Evolutionary conservation across 2,797 vertebrate species (phyloP), one percentile per base, ranked within the genome.

Genomic region (Periparus ater): DNA sequence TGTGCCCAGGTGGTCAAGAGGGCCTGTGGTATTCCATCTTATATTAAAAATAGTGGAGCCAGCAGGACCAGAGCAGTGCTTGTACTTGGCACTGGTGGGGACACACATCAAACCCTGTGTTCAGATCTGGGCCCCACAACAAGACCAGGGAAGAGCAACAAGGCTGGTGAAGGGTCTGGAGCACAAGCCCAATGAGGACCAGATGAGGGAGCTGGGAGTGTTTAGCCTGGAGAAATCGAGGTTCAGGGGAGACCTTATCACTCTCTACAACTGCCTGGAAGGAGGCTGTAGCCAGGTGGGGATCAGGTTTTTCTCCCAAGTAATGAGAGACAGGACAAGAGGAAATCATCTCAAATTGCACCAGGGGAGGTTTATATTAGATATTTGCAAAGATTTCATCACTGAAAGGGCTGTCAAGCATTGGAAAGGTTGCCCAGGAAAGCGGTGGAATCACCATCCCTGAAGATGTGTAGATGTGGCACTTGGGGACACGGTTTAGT

Each of bases 391-490:
- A 72, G 23, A 30, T 13, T 51, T 82, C 12, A 67, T 57, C 23
- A 67, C 9, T 9, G 7, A 54, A 63, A 58, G 4, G 4, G 6
- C 58, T 63, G 4, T 66, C 42, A 51, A 45, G 11, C 20, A 27
- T 3, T 74, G 61, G 22, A 66, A 19, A 74, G 16, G 34, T 6
- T 88, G 27, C 13, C 30, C 34, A 61, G 29, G 29, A 15, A 63
- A 53, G n/a, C 16, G 3, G 15, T 50, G 13, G 14, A 68, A n/a
- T 45, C 27, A 36, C 30, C 48, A 73, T 22, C 16, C 45, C 61
- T 55, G 19, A 48, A 80, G 34, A 53, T 0, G 0, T 18, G 25
- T 51, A 30, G 25, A 57, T 19, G 16, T 21, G 7, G 22, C 17
- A 26, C 30, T 17, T n/a, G 50, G 21, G 26, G 9, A 34, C 17